Conservation (phyloP, 2,888 invertebrate genomes). For the Pheosia gnoma region DNA sequence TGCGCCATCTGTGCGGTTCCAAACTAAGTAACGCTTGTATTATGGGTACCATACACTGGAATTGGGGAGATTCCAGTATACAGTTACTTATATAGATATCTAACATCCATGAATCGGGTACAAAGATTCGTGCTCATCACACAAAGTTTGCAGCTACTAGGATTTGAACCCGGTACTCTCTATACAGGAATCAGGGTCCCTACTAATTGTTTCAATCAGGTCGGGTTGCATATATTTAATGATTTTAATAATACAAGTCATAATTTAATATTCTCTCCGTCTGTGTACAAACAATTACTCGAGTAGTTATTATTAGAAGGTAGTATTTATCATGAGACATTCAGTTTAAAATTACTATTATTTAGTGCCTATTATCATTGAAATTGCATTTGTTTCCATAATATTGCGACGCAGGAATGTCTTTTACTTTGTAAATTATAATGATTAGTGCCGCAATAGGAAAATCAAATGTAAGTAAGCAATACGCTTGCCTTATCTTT, state of each 20-base stretch:
- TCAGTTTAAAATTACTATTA: slow-evolving; percentile 47
- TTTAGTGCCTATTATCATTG: slow-evolving; percentile 44
- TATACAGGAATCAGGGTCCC: too few relatives aligned
- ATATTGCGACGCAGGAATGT: slow-evolving; percentile 27
- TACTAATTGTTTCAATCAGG: too few relatives aligned
- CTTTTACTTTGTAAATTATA: slow-evolving; percentile 24
- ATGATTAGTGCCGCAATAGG: slow-evolving; percentile 22
- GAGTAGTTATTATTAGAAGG: slow-evolving; percentile 23
- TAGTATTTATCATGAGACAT: slow-evolving; percentile 41
- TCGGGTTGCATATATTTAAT: background rate
- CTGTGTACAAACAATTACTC: slow-evolving; percentile 24
- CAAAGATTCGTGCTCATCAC: too few relatives aligned
- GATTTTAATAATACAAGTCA: slow-evolving; percentile 5
- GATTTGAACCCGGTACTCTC: too few relatives aligned
- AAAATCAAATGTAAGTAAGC: slow-evolving; percentile 16
- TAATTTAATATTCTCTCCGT: slow-evolving; percentile 27
- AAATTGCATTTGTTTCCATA: slow-evolving; percentile 42
- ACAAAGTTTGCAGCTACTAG: too few relatives aligned
- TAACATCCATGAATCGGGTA: too few relatives aligned
- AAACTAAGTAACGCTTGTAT: too few relatives aligned
- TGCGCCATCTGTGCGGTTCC: too few relatives aligned
- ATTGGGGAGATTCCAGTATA: too few relatives aligned
- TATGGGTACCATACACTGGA: too few relatives aligned
- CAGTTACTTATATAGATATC: too few relatives aligned
- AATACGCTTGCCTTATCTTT: slow-evolving; percentile 1